Percentiles rank a stretch among this genome's conserved stretches.
Evolutionary conservation across 2,888 invertebrate species (phyloP).

Genomic region (Coleophora flavipennella): DNA sequence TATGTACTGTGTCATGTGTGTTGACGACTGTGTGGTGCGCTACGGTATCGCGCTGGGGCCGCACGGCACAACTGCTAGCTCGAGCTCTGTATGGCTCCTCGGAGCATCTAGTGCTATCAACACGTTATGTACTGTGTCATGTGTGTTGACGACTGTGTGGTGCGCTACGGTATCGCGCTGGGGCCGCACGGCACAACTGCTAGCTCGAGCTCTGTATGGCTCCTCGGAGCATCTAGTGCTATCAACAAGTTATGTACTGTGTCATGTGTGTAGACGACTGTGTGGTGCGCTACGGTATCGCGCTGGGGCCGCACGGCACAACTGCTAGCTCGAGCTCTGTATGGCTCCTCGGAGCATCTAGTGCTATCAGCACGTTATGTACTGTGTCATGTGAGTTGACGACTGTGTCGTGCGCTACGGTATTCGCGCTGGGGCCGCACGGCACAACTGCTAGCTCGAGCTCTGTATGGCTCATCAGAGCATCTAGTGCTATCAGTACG

Average conservation of each 20-base stretch:
- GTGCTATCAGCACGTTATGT: no score
- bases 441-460: no score
- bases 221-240: conserved; percentile 78
- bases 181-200: conserved; percentile 79
- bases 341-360: conserved; percentile 76
- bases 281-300: conserved; percentile 84
- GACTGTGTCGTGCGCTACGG: no score
- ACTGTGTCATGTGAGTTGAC: no score
- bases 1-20: conserved; percentile 88
- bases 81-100: conserved; percentile 72
- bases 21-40: conserved; percentile 87
- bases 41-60: conserved; percentile 83
- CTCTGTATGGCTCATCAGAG: no score
- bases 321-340: conserved; percentile 74
- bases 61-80: conserved; percentile 74
- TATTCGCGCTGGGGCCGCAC: no score
- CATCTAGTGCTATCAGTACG: no score
- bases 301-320: conserved; percentile 78
- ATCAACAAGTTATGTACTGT: no score
- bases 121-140: conserved; percentile 87
- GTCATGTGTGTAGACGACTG: conserved; percentile 90
- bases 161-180: conserved; percentile 82
- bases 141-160: conserved; percentile 88
- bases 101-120: no score
- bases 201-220: conserved; percentile 71